phyloP scores from a whole-genome alignment of 2,888 invertebrate genomes.

The Coelinius sp. region DNA sequence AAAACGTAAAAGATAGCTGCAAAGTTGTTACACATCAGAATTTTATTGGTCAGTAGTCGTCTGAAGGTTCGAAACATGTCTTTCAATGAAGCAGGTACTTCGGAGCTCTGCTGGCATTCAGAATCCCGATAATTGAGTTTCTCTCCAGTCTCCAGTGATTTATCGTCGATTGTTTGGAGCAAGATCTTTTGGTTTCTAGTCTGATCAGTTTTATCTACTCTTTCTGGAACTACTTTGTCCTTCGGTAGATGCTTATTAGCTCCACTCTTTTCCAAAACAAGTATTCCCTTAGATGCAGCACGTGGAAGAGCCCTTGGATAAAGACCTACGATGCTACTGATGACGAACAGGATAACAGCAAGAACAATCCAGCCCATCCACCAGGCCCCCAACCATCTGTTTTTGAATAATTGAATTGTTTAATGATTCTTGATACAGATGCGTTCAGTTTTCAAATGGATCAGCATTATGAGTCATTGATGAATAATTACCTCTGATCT shows the following conservation, averaged over 20 bases:
- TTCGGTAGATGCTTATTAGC: too few species aligned
- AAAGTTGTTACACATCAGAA: slow-evolving; percentile 81
- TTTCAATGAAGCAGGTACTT: slow-evolving; percentile 64
- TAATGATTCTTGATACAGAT: too few species aligned
- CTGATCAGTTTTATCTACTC: background rate
- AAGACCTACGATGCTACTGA: slow-evolving; percentile 76
- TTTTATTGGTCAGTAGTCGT: slow-evolving; percentile 77
- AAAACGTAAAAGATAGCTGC: slow-evolving; percentile 82
- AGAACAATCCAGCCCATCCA: slow-evolving; percentile 83
- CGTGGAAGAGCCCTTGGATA: slow-evolving; percentile 81
- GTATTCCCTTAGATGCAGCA: slow-evolving; percentile 74
- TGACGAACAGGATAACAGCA: slow-evolving; percentile 74
- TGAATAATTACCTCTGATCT: slow-evolving; percentile 73
- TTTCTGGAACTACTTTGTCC: too few species aligned
- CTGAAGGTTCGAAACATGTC: slow-evolving; percentile 79
- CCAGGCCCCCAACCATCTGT: slow-evolving; percentile 86
- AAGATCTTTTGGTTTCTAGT: slow-evolving; percentile 47
- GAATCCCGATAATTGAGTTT: slow-evolving; percentile 13
- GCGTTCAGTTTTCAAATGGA: too few species aligned
- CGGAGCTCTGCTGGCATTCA: slow-evolving; percentile 43
- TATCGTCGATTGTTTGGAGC: too few species aligned
- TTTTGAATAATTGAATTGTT: background rate
- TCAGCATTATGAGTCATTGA: too few species aligned
- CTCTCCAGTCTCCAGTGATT: too few species aligned
- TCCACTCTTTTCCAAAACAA: slow-evolving; percentile 57